Base-by-base conservation (phyloP, 1,140 invertebrate genomes). In the Augochlora pura region DNA sequence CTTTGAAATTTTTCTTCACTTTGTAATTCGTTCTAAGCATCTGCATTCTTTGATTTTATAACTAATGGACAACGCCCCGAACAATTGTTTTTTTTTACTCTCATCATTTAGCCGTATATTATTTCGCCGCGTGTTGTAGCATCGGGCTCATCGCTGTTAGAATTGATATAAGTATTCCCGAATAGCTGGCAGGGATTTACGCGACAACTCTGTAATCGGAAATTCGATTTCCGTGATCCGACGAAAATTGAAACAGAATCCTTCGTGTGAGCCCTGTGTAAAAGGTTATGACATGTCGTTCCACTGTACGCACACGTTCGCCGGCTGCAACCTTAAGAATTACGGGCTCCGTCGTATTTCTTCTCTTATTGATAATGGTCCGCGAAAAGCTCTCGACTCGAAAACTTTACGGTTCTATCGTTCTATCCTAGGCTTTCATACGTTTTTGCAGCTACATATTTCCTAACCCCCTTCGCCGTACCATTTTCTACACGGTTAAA, bases 201-300 rank as follows among this genome's bases (percentile, higher is more conserved):
- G 42, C 59, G 42, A 71, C 68, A 64, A 63, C n/a, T 54, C 10
- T 39, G 54, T 74, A 80, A 80, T 64, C 39, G 66, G 67, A 62
- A 81, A 81, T 77, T 81, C 79, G 67, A 77, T 81, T 81, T 70
- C 74, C 66, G 67, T 77, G 79, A 81, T 81, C 79, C 79, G 49
- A 39, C 66, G 74, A 70, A 77, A 81, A 81, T 81, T 81, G 79
- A 81, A 81, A 81, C 49, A n/a, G 64, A 81, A 81, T 81, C 79
- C 65, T 69, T 52, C 65, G 42, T 49, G 74, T 60, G 67, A 81
- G 57, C 70, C 49, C 49, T 57, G 23, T 60, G 27, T 70, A 42
- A 71, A 71, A 71, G 54, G 76, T 70, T 71, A 52, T 64, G 68
- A 71, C 76, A 27, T 27, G 63, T 71, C 57, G 42, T 65, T 77